A percentile compares a stretch with the other conserved stretches of the same genome.
Evolutionary conservation across 2,113 vertebrate genomes (phyloP).

Genomic region (Orcinus orca): DNA sequence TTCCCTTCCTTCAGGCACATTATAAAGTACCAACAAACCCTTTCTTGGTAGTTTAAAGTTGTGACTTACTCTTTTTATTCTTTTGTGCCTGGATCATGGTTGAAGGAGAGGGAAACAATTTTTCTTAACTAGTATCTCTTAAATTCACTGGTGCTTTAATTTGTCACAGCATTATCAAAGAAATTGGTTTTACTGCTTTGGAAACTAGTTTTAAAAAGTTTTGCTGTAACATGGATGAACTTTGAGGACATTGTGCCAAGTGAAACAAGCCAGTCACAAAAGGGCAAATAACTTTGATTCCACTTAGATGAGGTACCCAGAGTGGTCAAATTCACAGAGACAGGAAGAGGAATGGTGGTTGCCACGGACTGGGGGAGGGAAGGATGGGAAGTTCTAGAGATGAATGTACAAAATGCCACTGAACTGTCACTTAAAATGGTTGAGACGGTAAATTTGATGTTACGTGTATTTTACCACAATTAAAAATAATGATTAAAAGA

Average conservation of each 20-base stretch:
- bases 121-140: neutral
- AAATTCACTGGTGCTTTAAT: conserved; percentile 14
- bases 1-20: neutral
- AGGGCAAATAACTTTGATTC: neutral
- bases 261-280: neutral
- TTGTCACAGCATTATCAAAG: conserved; percentile 20
- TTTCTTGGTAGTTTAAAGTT: conserved; percentile 39
- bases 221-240: neutral
- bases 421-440: neutral
- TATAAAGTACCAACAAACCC: neutral
- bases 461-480: neutral
- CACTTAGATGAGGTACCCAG: neutral
- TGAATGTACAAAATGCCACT: neutral
- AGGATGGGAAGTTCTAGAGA: neutral
- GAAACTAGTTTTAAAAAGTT: conserved; percentile 23
- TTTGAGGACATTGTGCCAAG: neutral
- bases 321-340: neutral
- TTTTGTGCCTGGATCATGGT: neutral
- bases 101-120: neutral
- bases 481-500: neutral
- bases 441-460: neutral
- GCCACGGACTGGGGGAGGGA: neutral
- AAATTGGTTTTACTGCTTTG: conserved; percentile 20
- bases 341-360: neutral
- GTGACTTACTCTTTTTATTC: neutral